phyloP scores from a whole-genome alignment of 2,888 invertebrate species.

The Heliconius charithonia region DNA sequence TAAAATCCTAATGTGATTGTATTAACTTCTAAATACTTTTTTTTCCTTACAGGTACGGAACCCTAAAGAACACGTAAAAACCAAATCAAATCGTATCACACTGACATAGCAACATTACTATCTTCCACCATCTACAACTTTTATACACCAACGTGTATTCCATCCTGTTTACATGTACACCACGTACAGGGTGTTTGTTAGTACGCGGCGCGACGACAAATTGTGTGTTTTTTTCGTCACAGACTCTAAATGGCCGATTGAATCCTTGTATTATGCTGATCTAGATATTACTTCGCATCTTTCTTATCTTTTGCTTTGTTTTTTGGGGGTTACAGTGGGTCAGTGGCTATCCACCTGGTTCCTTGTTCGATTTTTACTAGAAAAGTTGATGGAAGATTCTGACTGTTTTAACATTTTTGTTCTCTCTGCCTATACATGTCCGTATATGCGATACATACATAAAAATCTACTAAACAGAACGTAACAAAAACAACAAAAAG shows the following conservation, averaged over 20 bases:
- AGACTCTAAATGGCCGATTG: conserved; percentile 38
- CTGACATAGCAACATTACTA: background rate
- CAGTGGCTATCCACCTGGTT: background rate
- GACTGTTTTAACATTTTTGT: too few species aligned
- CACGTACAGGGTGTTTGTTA: conserved; percentile 42
- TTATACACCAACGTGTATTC: background rate
- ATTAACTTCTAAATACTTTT: too few species aligned
- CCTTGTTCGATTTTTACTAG: background rate
- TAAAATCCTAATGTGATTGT: too few species aligned
- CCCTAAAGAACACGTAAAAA: too few species aligned
- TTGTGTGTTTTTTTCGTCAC: conserved; percentile 43
- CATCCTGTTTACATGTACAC: conserved; percentile 34
- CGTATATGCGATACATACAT: too few species aligned
- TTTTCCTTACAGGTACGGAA: too few species aligned
- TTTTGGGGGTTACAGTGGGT: background rate
- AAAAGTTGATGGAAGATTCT: too few species aligned
- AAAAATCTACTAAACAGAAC: too few species aligned
- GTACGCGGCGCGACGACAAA: conserved; percentile 42
- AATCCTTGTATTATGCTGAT: conserved; percentile 35
- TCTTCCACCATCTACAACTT: background rate
- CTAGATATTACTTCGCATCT: conserved; percentile 21
- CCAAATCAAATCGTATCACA: too few species aligned
- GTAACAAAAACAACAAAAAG: too few species aligned
- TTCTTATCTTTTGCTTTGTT: conserved; percentile 8
- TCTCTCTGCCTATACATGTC: too few species aligned